Base-by-base conservation (phyloP, 1,140 invertebrate species). In the Solenopsis invicta region DNA sequence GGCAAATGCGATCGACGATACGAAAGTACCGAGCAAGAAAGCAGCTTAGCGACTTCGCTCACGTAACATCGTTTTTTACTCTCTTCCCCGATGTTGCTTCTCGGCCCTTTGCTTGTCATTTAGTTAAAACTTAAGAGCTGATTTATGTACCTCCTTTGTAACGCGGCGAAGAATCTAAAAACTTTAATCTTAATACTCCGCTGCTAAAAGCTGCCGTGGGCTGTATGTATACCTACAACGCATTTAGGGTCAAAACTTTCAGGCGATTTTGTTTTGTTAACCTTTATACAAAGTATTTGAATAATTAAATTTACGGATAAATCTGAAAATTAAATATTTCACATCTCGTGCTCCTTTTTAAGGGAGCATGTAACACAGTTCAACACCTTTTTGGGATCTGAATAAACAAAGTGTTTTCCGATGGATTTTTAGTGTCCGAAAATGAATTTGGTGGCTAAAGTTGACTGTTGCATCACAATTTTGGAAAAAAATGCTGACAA, bases 81-180 rank as follows among this genome's bases (percentile, higher is more conserved):
- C 41, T 50, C 69, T n/a, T 37, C 56, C 67, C 6, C 18, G 52
- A 59, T 48, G 67, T n/a, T 34, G 67, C 41, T 34, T 29, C 10
- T 18, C 54, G 54, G 41, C 16, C n/a, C 41, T 13, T 24, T 50
- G 54, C 80, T 74, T 74, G 69, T 84, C 69, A 74, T 84, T 84
- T 62, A 84, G 69, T 74, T 84, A 59, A 84, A 74, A 84, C 72
- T 84, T 74, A 84, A 84, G 54, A 84, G 80, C 69, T 61, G 72
- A 84, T 75, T 84, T 84, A 75, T 61, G 80, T 74, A 61, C 48
- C n/a, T 48, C 54, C 61, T 74, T 74, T 34, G 18, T 74, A 45
- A 61, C 76, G 34, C 48, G 77, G 29, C 13, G 10, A 84, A 56
- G 62, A 50, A 50, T 21, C 69, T 75, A 74, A 84, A 75, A 84